Evolutionary conservation across 2,888 invertebrate species (phyloP).

Genomic region (Cheilosia vernalis): DNA sequence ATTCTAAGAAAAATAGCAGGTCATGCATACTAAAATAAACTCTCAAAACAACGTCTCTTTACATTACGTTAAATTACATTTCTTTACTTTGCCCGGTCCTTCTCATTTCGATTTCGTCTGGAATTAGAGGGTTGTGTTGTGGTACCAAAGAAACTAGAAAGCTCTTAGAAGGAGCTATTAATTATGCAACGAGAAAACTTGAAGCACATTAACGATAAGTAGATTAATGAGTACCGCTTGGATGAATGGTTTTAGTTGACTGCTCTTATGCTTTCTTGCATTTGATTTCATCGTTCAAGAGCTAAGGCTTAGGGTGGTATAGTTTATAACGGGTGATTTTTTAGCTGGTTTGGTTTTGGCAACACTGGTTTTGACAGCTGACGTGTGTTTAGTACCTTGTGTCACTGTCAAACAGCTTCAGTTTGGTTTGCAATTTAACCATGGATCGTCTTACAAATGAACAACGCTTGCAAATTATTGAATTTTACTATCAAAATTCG

Average conservation of each 20-base stretch:
- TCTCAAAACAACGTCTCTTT: not conserved
- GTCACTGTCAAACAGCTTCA: too few relatives aligned
- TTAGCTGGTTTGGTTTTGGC: too few relatives aligned
- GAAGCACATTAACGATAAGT: constrained; percentile 43
- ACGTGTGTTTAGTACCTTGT: too few relatives aligned
- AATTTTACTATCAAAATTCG: too few relatives aligned
- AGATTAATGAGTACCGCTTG: constrained; percentile 52
- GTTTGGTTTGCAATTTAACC: too few relatives aligned
- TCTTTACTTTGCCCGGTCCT: not conserved
- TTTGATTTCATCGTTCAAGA: constrained; percentile 2
- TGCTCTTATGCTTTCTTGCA: constrained; percentile 17
- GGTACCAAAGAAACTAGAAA: constrained; percentile 29
- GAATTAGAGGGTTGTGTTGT: not conserved
- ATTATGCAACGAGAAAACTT: constrained; percentile 49
- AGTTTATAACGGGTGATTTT: too few relatives aligned
- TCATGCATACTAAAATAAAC: not conserved
- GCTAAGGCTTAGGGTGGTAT: not conserved
- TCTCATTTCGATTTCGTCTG: not conserved
- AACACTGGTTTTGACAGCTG: too few relatives aligned
- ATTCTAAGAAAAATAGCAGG: too few relatives aligned
- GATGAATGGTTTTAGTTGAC: constrained; percentile 35
- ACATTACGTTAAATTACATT: not conserved
- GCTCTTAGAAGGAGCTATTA: constrained; percentile 37
- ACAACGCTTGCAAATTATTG: too few relatives aligned
- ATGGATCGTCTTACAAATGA: too few relatives aligned